These are phyloP conservation scores for Unio pictorum DNA, from an alignment of 2,888 invertebrate species.

Conservation along the genomic window DNA sequence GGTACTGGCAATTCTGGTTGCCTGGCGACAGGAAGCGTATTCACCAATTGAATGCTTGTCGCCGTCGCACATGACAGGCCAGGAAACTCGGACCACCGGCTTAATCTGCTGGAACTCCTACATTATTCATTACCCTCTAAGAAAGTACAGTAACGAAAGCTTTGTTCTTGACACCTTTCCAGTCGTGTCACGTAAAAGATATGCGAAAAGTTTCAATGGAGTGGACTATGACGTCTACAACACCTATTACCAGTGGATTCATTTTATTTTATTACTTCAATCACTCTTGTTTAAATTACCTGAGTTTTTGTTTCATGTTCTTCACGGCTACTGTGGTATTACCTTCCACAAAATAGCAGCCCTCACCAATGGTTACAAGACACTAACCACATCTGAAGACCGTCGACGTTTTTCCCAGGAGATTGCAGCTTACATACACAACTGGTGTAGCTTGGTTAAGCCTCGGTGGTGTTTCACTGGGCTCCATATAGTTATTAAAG, in stretches of 20 bases:
- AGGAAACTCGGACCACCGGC: conserved; percentile 1
- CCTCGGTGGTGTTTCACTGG: conserved; percentile 29
- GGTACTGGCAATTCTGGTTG: conserved; percentile 16
- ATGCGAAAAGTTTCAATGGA: background rate
- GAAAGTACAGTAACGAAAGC: background rate
- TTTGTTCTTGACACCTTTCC: no score
- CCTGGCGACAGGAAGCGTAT: conserved; percentile 22
- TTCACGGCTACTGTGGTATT: conserved; percentile 23
- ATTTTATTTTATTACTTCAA: conserved; percentile 22
- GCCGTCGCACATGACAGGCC: conserved; percentile 16
- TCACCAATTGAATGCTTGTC: conserved; percentile 21
- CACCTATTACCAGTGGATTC: conserved; percentile 29
- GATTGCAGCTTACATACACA: conserved; percentile 22
- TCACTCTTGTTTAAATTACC: conserved; percentile 34
- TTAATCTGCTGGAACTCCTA: conserved; percentile 24
- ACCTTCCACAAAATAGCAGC: conserved; percentile 24
- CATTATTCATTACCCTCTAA: conserved; percentile 1
- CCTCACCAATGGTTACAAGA: conserved; percentile 21
- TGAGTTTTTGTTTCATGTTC: conserved; percentile 23
- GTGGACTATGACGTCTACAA: conserved; percentile 7
- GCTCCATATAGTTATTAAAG: conserved; percentile 24
- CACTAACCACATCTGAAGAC: conserved; percentile 18
- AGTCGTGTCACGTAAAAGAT: background rate
- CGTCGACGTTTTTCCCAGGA: conserved; percentile 18
- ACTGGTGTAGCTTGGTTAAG: conserved; percentile 22